Evolutionary conservation across 2,888 invertebrate species (phyloP), one percentile per base, ranked within the genome.

Genomic region (Sepioteuthis lessoniana): DNA sequence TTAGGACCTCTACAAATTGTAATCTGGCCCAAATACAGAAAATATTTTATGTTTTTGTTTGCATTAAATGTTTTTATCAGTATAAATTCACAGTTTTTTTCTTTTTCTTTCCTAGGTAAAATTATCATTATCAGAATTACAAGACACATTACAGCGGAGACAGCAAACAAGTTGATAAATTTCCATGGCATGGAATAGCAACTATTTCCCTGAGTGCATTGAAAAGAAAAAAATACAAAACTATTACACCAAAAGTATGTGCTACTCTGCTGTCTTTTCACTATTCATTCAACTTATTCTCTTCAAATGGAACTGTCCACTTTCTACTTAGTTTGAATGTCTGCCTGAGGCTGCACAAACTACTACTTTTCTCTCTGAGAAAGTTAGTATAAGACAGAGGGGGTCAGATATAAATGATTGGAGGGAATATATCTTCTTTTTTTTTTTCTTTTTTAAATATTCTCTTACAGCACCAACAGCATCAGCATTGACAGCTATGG

Each of bases 101-200:
- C 35, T 93, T 13, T 93, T 90, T 93, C 19, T 50, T 55, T 93
- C 46, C 7, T 37, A 93, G 93, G 93, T 93, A 50, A 93, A 93
- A 93, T 60, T 60, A 50, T 93, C 93, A 60, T 93, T 93, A 93
- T 60, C 93, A 55, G 47, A 93, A 93, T 50, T 93, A 38, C 93
- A 93, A 55, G 93, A 93, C n/a, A 93, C 55, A 60, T 60, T 93
- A 60, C 93, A 93, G 19, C 50, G 55, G 31, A 47, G 93, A 50
- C 93, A 93, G 38, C 93, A 93, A 37, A 60, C 50, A 31, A 93
- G 93, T 50, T 93, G 93, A 93, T 93, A 50, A 55, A 76, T 25
- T n/a, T n/a, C n/a, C n/a, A 76, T n/a, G 76, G n/a, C n/a, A 19
- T 35, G 35, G 35, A 76, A 76, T n/a, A 76, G 0, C n/a, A 35